Conservation (phyloP, 2,113 vertebrate genomes). For the Anhinga rufa region DNA sequence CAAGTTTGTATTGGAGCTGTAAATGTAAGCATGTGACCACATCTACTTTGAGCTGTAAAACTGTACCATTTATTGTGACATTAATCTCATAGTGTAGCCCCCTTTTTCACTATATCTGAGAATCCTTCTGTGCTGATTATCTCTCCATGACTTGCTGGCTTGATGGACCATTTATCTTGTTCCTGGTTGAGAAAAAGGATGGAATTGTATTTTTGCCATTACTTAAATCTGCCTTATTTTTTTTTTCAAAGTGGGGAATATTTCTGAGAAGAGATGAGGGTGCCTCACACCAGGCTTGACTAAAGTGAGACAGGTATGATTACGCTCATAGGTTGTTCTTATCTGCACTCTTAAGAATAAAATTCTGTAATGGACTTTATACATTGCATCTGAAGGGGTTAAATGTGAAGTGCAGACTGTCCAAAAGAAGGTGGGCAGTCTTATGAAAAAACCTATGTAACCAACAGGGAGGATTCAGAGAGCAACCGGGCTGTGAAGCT, state of each 20-base stretch:
- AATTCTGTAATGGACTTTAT: background rate
- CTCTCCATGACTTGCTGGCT: background rate
- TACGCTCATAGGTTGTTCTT: background rate
- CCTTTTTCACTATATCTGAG: background rate
- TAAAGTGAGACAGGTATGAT: background rate
- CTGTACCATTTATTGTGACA: background rate
- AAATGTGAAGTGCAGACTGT: accelerated
- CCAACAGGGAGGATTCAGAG: background rate
- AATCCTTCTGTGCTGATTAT: background rate
- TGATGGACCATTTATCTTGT: background rate
- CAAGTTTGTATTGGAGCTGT: background rate
- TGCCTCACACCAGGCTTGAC: background rate
- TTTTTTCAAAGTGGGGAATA: background rate
- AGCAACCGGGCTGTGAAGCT: background rate
- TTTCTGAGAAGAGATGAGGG: background rate
- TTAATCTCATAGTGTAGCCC: background rate
- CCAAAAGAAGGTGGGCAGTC: background rate
- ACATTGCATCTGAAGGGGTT: accelerated
- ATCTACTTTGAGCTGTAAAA: background rate
- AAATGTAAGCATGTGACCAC: background rate
- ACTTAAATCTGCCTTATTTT: too few relatives aligned
- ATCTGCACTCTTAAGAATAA: background rate
- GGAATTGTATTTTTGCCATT: background rate
- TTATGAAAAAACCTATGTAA: background rate
- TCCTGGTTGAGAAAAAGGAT: background rate